Evolutionary conservation across 2,888 invertebrate species (phyloP).

Genomic region (Leucophora obtusa): DNA sequence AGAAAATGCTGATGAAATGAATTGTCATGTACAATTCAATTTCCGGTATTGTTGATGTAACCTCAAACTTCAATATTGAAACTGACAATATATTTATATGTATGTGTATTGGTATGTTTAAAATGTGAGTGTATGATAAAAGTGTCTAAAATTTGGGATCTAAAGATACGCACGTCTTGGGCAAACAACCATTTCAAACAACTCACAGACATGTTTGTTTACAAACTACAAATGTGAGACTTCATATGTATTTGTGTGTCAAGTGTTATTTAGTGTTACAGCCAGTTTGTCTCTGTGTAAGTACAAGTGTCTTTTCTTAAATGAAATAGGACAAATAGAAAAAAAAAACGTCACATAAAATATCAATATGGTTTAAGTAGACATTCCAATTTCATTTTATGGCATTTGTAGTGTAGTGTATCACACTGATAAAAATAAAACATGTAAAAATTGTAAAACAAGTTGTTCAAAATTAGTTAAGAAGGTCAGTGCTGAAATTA

Average conservation of each 20-base stretch:
- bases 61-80: constrained; percentile 53
- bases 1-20: constrained; percentile 76
- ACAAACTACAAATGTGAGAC: constrained; percentile 36
- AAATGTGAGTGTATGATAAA: neutral
- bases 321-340: constrained; percentile 62
- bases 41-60: constrained; percentile 72
- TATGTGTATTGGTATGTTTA: neutral
- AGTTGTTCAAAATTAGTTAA: no score
- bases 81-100: constrained; percentile 13
- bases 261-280: constrained; percentile 46
- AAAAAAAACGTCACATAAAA: constrained; percentile 39
- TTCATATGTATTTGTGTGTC: constrained; percentile 11
- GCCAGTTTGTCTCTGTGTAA: constrained; percentile 38
- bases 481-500: no score
- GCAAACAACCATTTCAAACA: neutral
- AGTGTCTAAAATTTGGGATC: neutral
- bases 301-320: constrained; percentile 37
- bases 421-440: no score
- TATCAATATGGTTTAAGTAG: constrained; percentile 52
- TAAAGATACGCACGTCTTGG: neutral
- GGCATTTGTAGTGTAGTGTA: constrained; percentile 9
- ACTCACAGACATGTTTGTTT: neutral
- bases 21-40: constrained; percentile 77
- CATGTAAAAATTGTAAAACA: no score
- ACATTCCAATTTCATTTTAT: constrained; percentile 40